Base-by-base conservation (phyloP, 64 coral and sea anemone species). In the Montipora cactus region DNA sequence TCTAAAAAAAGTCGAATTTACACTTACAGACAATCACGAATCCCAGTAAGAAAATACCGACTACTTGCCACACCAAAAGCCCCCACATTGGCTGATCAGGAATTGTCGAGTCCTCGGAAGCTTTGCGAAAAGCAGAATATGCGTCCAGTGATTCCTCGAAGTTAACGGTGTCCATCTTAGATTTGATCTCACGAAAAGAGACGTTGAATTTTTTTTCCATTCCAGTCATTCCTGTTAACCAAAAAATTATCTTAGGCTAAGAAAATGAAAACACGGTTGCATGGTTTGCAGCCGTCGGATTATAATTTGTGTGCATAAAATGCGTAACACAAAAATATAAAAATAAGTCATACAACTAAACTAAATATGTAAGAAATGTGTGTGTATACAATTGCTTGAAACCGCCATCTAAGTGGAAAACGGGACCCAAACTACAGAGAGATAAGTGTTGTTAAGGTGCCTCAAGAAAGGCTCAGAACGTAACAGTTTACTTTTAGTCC, bases 61-160 rank as follows among this genome's bases (percentile, higher is more conserved):
- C 94, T 44, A 95, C 82, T 51, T 95, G 90, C 94, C 94, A 95
- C 20, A 95, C 89, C 25, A 85, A 47, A 3, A 95, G 52, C 9
- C 94, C 94, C 94, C 94, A 95, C 58, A 95, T 76, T 5, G 94
- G 94, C 67, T 95, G 89, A 79, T 95, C 94, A 55, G 94, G 75
- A 18, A 78, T 59, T 22, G 62, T 88, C 4, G 94, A 92, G 72
- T 95, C 90, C n/a, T 92, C 82, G 8, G 94, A 95, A 18, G 94
- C 90, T 74, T 92, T 95, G 19, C 89, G 75, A 8, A 95, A 78
- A 10, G 94, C 94, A 0, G 94, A 95, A 49, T 95, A 95, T 20
- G 90, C 61, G 78, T 95, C 94, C 51, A 95, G 75, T 21, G 93
- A 89, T 69, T 95, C 88, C 12, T 95, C 93, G 77, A 77, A 89